Conservation (phyloP, 2,113 vertebrate genomes). For the Atrichornis clamosus region DNA sequence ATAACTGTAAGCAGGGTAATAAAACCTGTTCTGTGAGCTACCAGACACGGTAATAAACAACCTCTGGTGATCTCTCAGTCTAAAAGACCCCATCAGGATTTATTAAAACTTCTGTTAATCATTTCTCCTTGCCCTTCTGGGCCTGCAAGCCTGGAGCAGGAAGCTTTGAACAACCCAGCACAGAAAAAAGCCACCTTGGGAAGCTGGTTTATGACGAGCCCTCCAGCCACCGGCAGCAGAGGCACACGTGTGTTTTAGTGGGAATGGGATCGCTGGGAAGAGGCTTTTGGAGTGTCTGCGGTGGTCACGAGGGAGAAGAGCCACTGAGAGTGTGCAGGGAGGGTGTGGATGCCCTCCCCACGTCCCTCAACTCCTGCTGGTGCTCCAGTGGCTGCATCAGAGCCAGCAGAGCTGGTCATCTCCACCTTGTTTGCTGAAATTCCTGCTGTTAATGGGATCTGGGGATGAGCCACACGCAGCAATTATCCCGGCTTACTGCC, state of each 20-base stretch:
- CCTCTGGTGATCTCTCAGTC: neutral
- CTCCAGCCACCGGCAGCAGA: neutral
- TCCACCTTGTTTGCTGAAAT: neutral
- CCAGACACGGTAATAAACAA: neutral
- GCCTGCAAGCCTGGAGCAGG: neutral
- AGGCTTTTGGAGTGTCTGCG: neutral
- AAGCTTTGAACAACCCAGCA: neutral
- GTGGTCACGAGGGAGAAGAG: neutral
- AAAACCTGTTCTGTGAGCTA: neutral
- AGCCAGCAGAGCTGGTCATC: neutral
- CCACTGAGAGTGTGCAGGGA: neutral
- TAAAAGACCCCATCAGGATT: slow-evolving; percentile 9
- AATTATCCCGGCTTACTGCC: neutral
- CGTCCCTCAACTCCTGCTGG: fast-evolving
- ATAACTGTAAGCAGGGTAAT: neutral
- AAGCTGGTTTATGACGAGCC: neutral
- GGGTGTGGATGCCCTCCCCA: too few relatives aligned
- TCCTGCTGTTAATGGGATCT: neutral
- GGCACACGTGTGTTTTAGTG: neutral
- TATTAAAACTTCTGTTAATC: slow-evolving; percentile 38
- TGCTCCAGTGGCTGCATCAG: neutral
- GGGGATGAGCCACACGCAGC: neutral
- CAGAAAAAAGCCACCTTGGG: fast-evolving
- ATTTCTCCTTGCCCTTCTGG: neutral
- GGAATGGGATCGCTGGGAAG: neutral